These are phyloP conservation scores for Scaptomyza reducta DNA, from an alignment of 2,888 invertebrate genomes.

Conservation along the genomic window DNA sequence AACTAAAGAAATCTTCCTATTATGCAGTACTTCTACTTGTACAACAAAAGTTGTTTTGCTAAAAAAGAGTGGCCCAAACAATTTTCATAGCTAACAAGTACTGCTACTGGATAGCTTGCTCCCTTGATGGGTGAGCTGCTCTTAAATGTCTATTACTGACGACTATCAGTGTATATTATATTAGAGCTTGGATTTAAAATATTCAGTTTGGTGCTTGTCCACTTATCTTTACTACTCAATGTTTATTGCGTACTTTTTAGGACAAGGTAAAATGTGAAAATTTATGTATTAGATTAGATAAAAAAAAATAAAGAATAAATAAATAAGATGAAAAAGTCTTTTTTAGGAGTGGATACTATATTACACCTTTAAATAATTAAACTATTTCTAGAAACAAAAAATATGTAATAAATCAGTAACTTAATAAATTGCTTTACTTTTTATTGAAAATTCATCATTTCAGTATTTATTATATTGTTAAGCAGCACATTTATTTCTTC, in stretches of 20 bases:
- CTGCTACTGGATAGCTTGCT: neutral
- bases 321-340: no score
- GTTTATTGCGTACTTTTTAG: neutral
- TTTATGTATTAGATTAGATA: no score
- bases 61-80: conserved; percentile 26
- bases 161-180: neutral
- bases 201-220: neutral
- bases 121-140: conserved; percentile 20
- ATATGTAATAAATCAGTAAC: no score
- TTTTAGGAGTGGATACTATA: neutral
- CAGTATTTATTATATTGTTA: no score
- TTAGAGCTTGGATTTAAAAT: neutral
- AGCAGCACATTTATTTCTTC: neutral
- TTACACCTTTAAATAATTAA: no score
- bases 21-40: conserved; percentile 8
- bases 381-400: no score
- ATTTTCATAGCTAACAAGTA: conserved; percentile 64
- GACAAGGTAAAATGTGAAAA: neutral
- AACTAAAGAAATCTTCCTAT: conserved; percentile 59
- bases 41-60: conserved; percentile 4
- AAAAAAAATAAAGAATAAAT: no score
- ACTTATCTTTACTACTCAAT: neutral
- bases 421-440: no score
- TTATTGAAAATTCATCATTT: no score
- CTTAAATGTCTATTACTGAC: conserved; percentile 16